Percentiles rank a stretch among this genome's conserved stretches.
Evolutionary conservation across 2,888 invertebrate species (phyloP).

Genomic region (Euspilapteryx auroguttella): DNA sequence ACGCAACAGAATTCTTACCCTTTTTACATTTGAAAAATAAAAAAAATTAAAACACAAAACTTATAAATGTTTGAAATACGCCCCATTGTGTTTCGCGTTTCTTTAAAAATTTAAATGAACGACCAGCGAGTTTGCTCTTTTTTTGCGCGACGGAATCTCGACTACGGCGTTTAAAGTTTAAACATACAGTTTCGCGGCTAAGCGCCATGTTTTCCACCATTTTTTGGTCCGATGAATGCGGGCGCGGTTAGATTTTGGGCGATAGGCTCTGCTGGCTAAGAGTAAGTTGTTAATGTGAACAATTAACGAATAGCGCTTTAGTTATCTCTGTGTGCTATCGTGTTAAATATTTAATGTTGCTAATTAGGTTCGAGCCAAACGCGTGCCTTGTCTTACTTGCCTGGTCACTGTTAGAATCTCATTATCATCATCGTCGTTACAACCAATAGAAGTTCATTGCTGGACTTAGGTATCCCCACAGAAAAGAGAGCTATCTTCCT

Average conservation of each 20-base stretch:
- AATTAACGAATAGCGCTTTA: slow-evolving; percentile 10
- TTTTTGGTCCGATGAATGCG: slow-evolving; percentile 44
- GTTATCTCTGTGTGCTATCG: neutral
- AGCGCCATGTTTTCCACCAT: slow-evolving; percentile 61
- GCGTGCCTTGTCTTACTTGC: too few species aligned
- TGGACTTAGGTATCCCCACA: too few species aligned
- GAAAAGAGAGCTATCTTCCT: too few species aligned
- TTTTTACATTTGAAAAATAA: slow-evolving; percentile 47
- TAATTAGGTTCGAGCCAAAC: too few species aligned
- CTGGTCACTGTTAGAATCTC: too few species aligned
- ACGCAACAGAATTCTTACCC: slow-evolving; percentile 52
- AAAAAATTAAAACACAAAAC: slow-evolving; percentile 40
- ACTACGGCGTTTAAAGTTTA: slow-evolving; percentile 59
- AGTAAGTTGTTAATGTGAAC: slow-evolving; percentile 56
- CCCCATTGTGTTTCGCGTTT: slow-evolving; percentile 61
- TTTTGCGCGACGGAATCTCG: slow-evolving; percentile 45
- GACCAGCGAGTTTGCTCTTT: slow-evolving; percentile 39
- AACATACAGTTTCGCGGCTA: slow-evolving; percentile 57
- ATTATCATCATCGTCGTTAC: too few species aligned
- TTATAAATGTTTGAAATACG: slow-evolving; percentile 38
- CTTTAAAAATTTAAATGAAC: slow-evolving; percentile 58
- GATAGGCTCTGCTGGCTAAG: slow-evolving; percentile 10
- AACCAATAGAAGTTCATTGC: too few species aligned
- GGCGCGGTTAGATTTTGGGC: slow-evolving; percentile 46
- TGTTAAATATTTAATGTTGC: neutral